Evolutionary conservation across 1,140 invertebrate species (phyloP), one percentile per base, ranked within the genome.

Genomic region (Trialeurodes vaporariorum): DNA sequence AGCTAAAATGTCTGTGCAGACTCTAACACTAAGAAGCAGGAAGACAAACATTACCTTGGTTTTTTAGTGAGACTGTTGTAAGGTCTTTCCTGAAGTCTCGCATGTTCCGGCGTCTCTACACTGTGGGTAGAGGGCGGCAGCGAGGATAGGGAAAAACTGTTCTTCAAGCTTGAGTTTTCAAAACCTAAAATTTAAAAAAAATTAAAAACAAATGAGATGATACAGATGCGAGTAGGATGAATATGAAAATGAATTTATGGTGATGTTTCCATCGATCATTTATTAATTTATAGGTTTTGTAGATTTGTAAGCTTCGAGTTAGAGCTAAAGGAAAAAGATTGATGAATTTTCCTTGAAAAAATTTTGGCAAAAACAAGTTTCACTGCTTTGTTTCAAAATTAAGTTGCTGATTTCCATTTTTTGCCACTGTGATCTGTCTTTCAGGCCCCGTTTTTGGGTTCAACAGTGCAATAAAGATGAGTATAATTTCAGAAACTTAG

Each of bases 41-140:
- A 67, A 70, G 64, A 13, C 64, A 62, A 64, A 70, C 68, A 34
- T 68, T 74, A 81, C 79, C 82, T 75, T 63, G 72, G 79, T 77
- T 84, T 87, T 78, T 86, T 87, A 22, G 82, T 87, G 61, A 87
- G 82, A 77, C 85, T 87, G 74, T 86, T 86, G 74, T 86, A 87
- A 67, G 83, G 83, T 72, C 84, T 80, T 70, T 83, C 81, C 67
- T 77, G 78, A 62, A 78, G 73, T 67, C 77, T 79, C 72, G 76
- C 79, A 69, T 81, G 81, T 72, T 81, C 80, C 64, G 79, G 78
- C 71, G 80, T 80, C 73, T 83, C 82, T 77, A 79, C 76, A 75
- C 75, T 76, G 25, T 75, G 73, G 72, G 77, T 77, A 76, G 79
- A 79, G 75, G 78, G 80, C 69, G 81, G 81, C 74, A 83, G 78